Evolutionary conservation across 2,888 invertebrate genomes (phyloP).

Genomic region (Plebejus argus): DNA sequence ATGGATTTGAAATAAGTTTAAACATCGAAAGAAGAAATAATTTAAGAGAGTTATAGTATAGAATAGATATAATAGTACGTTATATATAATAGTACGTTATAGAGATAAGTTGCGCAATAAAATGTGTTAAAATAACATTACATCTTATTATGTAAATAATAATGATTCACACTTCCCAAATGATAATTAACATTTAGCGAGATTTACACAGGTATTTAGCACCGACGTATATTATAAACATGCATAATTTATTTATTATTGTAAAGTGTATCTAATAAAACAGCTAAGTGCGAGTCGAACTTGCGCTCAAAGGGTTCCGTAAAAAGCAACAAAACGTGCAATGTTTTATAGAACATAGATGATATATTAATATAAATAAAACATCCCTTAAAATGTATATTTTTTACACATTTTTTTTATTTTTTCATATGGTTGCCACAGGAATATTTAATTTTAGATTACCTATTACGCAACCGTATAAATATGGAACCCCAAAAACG

Average conservation of each 20-base stretch:
- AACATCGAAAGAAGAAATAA: background rate
- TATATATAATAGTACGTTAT: no score
- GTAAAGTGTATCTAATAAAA: background rate
- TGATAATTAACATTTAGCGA: background rate
- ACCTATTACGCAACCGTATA: background rate
- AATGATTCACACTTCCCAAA: conserved; percentile 20
- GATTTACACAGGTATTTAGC: conserved; percentile 12
- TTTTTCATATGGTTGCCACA: background rate
- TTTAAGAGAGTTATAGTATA: no score
- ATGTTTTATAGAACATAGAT: no score
- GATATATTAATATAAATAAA: no score
- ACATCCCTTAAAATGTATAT: no score
- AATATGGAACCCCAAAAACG: background rate
- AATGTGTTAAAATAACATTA: conserved; percentile 2
- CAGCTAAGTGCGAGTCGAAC: background rate
- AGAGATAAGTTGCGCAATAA: background rate
- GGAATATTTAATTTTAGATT: background rate
- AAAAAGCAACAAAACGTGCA: no score
- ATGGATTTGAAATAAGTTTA: background rate
- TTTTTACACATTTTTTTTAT: no score
- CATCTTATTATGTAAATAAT: conserved; percentile 22
- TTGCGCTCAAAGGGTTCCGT: no score
- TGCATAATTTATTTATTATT: conserved; percentile 10
- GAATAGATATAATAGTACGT: no score
- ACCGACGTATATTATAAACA: background rate